These are phyloP conservation scores for Tokudaia muenninki DNA, from an alignment of 2,797 vertebrate species.

Conservation along the genomic window DNA sequence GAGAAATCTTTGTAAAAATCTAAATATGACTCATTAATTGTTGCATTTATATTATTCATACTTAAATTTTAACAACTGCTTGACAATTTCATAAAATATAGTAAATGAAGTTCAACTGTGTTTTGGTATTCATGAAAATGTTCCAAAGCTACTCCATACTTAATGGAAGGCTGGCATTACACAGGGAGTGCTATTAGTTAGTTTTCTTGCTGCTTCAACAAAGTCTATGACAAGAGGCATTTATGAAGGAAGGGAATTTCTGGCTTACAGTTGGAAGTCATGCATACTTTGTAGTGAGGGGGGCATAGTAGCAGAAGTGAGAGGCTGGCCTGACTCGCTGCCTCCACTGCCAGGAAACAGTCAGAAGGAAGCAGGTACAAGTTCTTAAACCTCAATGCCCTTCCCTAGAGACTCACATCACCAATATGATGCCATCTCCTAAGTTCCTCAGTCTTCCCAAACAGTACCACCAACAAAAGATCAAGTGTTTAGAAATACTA, in stretches of 20 bases:
- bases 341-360: neutral
- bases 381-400: neutral
- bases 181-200: conserved; percentile 84
- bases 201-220: neutral
- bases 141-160: conserved; percentile 75
- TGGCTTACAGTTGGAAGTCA: neutral
- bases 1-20: conserved; percentile 17
- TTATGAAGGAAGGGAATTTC: neutral
- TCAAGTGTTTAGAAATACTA: neutral
- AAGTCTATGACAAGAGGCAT: neutral
- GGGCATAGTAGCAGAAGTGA: neutral
- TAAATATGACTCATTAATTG: conserved; percentile 12
- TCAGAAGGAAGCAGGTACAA: neutral
- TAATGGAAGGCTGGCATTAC: conserved; percentile 90
- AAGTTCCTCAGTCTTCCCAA: neutral
- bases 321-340: neutral
- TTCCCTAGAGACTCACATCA: neutral
- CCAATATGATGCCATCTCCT: neutral
- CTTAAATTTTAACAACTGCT: neutral
- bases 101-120: conserved; percentile 85
- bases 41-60: conserved; percentile 46
- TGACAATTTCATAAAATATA: conserved; percentile 51
- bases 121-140: conserved; percentile 87
- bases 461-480: neutral
- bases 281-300: neutral